Evolutionary conservation across 1,140 invertebrate genomes (phyloP).

Genomic region (Druon quercuslanigerum): DNA sequence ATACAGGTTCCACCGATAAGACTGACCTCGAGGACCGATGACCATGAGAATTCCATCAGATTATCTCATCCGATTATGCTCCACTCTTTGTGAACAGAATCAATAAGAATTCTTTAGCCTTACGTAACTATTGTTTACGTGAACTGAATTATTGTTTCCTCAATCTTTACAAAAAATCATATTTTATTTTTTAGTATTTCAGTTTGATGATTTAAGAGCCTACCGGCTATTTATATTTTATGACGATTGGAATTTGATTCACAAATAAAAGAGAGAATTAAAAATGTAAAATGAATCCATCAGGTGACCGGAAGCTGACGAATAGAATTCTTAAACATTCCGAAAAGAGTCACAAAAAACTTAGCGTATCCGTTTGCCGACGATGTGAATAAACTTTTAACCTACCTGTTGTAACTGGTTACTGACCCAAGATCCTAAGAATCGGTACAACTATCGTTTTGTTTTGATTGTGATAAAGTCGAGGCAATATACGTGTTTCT

Average conservation of each 20-base stretch:
- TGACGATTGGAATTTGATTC: neutral
- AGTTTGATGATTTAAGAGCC: too few relatives aligned
- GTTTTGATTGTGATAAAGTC: too few relatives aligned
- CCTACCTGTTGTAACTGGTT: conserved; percentile 43
- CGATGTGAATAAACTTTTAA: conserved; percentile 51
- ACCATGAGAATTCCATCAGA: conserved; percentile 36
- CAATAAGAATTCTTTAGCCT: neutral
- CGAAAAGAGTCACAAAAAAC: neutral
- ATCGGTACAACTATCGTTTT: neutral
- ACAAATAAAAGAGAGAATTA: neutral
- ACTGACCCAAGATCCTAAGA: conserved; percentile 38
- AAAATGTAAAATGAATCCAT: neutral
- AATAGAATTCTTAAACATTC: neutral
- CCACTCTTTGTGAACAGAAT: neutral
- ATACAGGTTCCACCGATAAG: conserved; percentile 34
- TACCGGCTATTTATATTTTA: neutral
- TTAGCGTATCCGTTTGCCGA: neutral
- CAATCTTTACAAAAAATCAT: too few relatives aligned
- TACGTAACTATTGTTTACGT: neutral
- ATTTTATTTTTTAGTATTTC: too few relatives aligned
- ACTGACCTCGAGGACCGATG: conserved; percentile 37
- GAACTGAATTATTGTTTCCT: neutral
- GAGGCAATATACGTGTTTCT: too few relatives aligned
- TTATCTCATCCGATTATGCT: conserved; percentile 33
- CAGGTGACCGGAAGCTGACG: neutral